Conservation (phyloP, 1,140 invertebrate species). For the Lineus longissimus region DNA sequence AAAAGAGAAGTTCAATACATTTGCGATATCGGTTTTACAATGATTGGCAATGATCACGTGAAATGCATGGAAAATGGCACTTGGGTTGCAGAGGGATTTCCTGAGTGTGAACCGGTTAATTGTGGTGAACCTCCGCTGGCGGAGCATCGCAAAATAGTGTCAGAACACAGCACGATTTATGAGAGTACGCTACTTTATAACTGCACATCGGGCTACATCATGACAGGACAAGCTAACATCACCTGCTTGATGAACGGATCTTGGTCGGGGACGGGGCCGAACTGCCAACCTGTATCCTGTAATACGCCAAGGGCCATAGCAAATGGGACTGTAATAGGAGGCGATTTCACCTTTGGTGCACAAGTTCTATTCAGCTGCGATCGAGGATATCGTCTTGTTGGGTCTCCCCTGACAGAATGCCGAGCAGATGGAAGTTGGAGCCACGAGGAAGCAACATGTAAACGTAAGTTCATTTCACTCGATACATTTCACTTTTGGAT, state of each 20-base stretch:
- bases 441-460: slow-evolving; percentile 8
- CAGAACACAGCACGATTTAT: not conserved
- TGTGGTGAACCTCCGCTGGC: not conserved
- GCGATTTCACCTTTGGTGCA: slow-evolving; percentile 16
- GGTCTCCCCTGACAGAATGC: slow-evolving; percentile 25
- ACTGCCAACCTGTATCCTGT: slow-evolving; percentile 29
- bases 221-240: not conserved
- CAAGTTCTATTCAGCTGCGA: slow-evolving; percentile 32
- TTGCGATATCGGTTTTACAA: too few species aligned
- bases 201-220: not conserved
- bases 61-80: too few species aligned
- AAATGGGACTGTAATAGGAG: slow-evolving; percentile 21
- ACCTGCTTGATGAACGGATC: slow-evolving; percentile 11
- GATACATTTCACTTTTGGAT: not conserved
- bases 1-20: too few species aligned
- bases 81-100: too few species aligned
- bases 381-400: slow-evolving; percentile 38
- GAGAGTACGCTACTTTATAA: not conserved
- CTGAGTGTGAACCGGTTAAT: too few species aligned
- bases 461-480: slow-evolving; percentile 8
- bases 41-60: too few species aligned
- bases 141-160: not conserved
- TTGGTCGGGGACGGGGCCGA: slow-evolving; percentile 13
- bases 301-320: slow-evolving; percentile 16
- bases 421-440: slow-evolving; percentile 15